Percentiles rank a stretch among this genome's conserved stretches.
phyloP scores from a whole-genome alignment of 2,113 vertebrate species.

The Crotalus helleri region DNA sequence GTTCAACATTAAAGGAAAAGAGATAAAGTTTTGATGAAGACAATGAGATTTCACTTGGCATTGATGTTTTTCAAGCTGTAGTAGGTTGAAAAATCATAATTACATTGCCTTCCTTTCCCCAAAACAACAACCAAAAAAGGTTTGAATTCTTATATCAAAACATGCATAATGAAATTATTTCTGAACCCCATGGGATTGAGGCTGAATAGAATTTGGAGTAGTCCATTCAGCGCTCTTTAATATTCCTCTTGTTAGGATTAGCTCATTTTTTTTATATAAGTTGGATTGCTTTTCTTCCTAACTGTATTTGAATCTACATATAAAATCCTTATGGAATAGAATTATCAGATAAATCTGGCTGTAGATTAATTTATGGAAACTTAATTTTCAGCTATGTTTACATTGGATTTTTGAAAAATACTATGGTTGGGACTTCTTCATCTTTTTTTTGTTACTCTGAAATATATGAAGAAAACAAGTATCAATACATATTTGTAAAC shows the following conservation, averaged over 20 bases:
- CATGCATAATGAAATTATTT: neutral
- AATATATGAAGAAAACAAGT: neutral
- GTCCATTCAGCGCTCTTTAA: neutral
- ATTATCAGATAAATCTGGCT: neutral
- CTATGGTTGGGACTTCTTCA: neutral
- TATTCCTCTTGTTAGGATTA: neutral
- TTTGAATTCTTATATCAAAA: neutral
- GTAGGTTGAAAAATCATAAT: neutral
- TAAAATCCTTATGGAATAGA: neutral
- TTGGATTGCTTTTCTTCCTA: neutral
- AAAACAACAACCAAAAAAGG: neutral
- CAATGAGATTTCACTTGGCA: neutral
- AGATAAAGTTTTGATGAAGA: too few species aligned
- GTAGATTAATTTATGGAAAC: neutral
- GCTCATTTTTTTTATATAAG: neutral
- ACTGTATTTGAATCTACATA: neutral
- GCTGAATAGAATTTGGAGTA: neutral
- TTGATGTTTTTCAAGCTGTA: neutral
- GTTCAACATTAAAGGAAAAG: neutral
- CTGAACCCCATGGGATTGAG: neutral
- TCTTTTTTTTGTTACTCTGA: neutral
- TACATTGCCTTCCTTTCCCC: neutral
- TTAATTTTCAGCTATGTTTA: neutral
- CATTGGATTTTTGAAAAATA: neutral
- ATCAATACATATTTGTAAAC: neutral